Conservation (phyloP, 1,140 invertebrate genomes). For the Anoplophora glabripennis region DNA sequence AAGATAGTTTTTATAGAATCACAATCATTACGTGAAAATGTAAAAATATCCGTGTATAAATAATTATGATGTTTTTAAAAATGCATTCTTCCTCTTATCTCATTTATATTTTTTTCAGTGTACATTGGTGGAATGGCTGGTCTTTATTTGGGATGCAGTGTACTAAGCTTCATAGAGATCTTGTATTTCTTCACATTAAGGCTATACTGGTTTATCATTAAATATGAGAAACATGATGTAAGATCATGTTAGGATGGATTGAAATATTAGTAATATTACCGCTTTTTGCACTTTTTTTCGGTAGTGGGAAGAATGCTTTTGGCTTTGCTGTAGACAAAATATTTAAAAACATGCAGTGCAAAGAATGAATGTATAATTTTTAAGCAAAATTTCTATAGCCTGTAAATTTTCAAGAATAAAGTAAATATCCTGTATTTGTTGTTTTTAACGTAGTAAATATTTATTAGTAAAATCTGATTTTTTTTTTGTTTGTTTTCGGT, state of each 20-base stretch:
- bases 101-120: constrained; percentile 52
- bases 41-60: background rate
- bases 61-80: background rate
- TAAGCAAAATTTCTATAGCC: background rate
- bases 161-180: constrained; percentile 66
- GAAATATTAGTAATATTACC: background rate
- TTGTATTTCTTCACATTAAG: constrained; percentile 63
- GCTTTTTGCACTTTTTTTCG: background rate
- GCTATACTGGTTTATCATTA: constrained; percentile 54
- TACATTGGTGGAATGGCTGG: constrained; percentile 68
- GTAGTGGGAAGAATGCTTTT: background rate
- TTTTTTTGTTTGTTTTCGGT: no score
- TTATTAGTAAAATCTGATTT: no score
- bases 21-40: background rate
- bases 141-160: constrained; percentile 66
- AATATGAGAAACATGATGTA: background rate
- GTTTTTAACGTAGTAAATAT: no score
- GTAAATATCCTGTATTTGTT: no score
- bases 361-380: background rate
- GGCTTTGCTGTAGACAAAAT: background rate
- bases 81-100: background rate
- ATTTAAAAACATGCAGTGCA: no score
- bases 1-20: background rate
- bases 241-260: background rate
- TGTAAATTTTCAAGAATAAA: constrained; percentile 6